Base-by-base conservation (phyloP, 2,888 invertebrate species). In the Uropetala carovei region DNA sequence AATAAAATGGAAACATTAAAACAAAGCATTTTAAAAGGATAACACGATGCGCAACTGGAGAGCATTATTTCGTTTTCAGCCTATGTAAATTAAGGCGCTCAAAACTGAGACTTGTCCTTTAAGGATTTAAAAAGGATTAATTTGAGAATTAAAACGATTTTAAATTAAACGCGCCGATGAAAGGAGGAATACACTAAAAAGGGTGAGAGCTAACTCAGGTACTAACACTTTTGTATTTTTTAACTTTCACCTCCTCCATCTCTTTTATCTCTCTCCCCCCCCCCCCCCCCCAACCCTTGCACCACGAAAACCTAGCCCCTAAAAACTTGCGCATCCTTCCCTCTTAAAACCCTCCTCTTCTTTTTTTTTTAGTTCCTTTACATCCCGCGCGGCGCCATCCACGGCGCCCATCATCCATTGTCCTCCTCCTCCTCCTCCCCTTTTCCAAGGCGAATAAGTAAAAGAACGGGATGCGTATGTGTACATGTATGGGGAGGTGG, bases 291-390 rank as follows among this genome's bases (percentile, higher is more conserved):
- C n/a, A 68, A 68, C 68, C 68, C 75, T 22, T 75, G 22, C 22
- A 27, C 75, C 43, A 43, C 43, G 43, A 43, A 43, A 43, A 43
- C 43, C 43, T 5, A 43, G 27, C 27, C 75, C 10, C 11, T 27
- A 27, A 75, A 75, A 75, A 75, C 22, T 75, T 75, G 22, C 75
- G 75, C 75, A 75, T 75, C 75, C 13, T 75, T 75, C 8, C 75
- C 11, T 75, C 60, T 1, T 22, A 75, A 75, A 22, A 75, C 27
- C 27, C 75, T 18, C 27, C 75, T 18, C 27, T 75, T 75, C 75
- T 75, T 43, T 22, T 75, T 75, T 75, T 68, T 75, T 75, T 75
- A 75, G 75, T 75, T 75, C 75, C 68, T 64, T n/a, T 18, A 14
- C 64, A 64, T 64, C 64, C 64, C 64, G 64, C 68, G 22, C 68